Evolutionary conservation across 2,113 vertebrate genomes (phyloP).

Genomic region (Mugil cephalus): DNA sequence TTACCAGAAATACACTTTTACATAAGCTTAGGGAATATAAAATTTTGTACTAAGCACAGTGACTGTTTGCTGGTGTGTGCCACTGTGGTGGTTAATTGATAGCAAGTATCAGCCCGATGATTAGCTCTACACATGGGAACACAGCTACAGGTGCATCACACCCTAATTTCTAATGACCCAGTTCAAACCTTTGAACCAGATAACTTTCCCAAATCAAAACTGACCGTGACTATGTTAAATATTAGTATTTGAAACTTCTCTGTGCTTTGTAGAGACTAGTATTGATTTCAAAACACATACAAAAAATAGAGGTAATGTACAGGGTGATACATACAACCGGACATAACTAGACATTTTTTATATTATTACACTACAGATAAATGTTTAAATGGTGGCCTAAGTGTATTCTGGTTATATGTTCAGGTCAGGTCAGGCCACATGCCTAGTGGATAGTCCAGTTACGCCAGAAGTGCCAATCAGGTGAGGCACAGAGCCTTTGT

Average conservation of each 20-base stretch:
- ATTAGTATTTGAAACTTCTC: no score
- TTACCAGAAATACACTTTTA: conserved; percentile 26
- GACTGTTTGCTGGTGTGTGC: conserved; percentile 18
- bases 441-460: background rate
- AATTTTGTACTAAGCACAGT: conserved; percentile 8
- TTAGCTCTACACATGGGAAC: conserved; percentile 38
- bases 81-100: conserved; percentile 41
- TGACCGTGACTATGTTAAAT: background rate
- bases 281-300: no score
- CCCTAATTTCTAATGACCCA: conserved; percentile 41
- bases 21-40: conserved; percentile 6
- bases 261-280: no score
- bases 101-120: conserved; percentile 34
- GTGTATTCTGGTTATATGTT: no score
- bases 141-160: conserved; percentile 28
- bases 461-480: background rate
- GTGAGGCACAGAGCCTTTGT: no score
- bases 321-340: no score
- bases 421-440: background rate
- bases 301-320: no score
- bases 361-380: no score
- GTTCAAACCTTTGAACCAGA: conserved; percentile 29
- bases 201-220: conserved; percentile 16
- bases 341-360: no score
- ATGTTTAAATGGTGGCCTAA: no score